These are phyloP conservation scores for Epirrhoe tristata DNA, from an alignment of 2,888 invertebrate genomes.

Conservation along the genomic window DNA sequence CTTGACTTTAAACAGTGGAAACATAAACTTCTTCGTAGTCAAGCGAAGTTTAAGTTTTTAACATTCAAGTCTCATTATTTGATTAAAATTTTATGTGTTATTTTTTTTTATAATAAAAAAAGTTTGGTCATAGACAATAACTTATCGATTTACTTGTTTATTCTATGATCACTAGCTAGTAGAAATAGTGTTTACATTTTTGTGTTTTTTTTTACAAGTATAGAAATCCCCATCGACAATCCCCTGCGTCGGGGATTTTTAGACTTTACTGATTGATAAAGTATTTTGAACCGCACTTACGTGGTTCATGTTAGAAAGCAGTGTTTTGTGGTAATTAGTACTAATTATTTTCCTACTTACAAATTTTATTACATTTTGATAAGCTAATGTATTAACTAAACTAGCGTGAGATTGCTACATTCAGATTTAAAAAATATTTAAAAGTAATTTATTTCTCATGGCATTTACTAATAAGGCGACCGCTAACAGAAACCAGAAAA, in stretches of 20 bases:
- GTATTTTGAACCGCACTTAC: not conserved
- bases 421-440: not conserved
- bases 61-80: no score
- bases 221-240: no score
- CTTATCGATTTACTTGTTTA: no score
- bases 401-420: not conserved
- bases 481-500: no score
- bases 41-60: not conserved
- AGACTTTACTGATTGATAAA: not conserved
- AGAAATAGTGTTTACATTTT: no score
- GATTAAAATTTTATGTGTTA: no score
- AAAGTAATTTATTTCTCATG: not conserved
- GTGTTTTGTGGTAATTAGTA: conserved; percentile 11
- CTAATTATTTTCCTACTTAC: conserved; percentile 3
- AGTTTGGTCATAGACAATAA: no score
- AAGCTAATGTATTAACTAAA: not conserved
- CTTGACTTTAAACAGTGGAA: not conserved
- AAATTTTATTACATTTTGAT: conserved; percentile 3
- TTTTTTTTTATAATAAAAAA: no score
- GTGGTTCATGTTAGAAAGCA: conserved; percentile 10
- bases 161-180: no score
- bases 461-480: not conserved
- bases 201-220: no score
- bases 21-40: not conserved
- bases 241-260: no score